Base-by-base conservation (phyloP, 2,797 vertebrate genomes). In the Chloroceryle inda region DNA sequence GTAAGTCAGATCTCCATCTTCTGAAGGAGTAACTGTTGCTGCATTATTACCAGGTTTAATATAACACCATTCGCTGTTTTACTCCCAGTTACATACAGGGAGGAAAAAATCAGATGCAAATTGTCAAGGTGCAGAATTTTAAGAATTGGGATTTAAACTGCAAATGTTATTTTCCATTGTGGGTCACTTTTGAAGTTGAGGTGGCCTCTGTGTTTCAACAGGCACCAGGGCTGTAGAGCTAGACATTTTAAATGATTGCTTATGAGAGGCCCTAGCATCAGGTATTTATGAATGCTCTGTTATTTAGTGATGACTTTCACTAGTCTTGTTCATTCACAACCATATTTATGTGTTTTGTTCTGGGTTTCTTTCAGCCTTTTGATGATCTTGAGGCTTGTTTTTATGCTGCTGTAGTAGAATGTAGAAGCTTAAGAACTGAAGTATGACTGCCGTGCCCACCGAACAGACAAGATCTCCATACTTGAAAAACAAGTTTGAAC, bases 361-460 rank as follows among this genome's bases (percentile, higher is more conserved):
- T 77, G 17, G 87, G 10, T 21, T 2, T 85, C 40, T 94, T 53
- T 96, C 98, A 99, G 99, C 98, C 98, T 99, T 87, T 62, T 99
- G 96, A 99, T 99, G 99, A 98, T 99, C 89, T 96, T 99, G 93
- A 99, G 98, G 72, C 98, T 99, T 73, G 96, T 99, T 78, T 94
- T 99, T 31, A 95, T 98, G 96, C 72, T 98, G 72, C 64, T 98
- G 29, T 98, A 97, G 97, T 66, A 94, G 78, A 80, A 86, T 6
- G 31, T 31, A 92, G 61, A 67, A 85, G 11, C 56, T 45, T 50
- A 52, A 69, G 94, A 93, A 29, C 38, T 0, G 1, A 86, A 40
- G 35, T 53, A 38, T 22, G 49, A 59, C 21, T 61, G 50, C 68
- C 67, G 11, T 29, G 31, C 66, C 37, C 23, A 52, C 33, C 0